phyloP scores from a whole-genome alignment of 2,888 invertebrate genomes.

The Nomada ruficornis region DNA sequence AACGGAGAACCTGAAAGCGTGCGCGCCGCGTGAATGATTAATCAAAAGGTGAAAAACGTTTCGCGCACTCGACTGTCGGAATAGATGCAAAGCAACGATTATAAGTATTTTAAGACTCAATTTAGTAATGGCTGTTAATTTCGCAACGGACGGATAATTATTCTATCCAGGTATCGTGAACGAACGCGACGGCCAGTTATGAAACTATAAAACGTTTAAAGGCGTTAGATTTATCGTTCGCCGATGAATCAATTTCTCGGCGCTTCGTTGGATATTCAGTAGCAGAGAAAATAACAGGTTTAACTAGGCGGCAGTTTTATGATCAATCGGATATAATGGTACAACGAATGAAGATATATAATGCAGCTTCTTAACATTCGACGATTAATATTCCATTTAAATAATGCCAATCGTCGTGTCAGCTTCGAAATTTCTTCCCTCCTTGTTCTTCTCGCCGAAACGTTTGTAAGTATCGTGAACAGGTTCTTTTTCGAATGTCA shows the following conservation, averaged over 20 bases:
- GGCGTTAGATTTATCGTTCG: not conserved
- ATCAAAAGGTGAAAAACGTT: too few relatives aligned
- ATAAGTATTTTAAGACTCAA: not conserved
- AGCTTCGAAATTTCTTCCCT: too few relatives aligned
- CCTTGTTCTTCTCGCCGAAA: too few relatives aligned
- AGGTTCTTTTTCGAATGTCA: not conserved
- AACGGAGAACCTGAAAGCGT: too few relatives aligned
- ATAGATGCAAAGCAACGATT: not conserved
- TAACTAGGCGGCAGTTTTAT: not conserved
- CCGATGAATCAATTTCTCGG: slow-evolving; percentile 16
- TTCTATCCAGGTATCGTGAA: not conserved
- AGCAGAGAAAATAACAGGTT: not conserved
- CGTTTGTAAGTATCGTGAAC: not conserved
- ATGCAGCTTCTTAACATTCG: not conserved
- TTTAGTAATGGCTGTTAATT: not conserved
- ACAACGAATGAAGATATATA: not conserved
- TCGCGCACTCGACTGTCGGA: not conserved
- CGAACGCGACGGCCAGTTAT: not conserved
- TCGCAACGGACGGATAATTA: not conserved
- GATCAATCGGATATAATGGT: slow-evolving; percentile 1
- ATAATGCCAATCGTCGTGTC: too few relatives aligned
- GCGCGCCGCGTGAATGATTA: too few relatives aligned
- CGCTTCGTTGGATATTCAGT: slow-evolving; percentile 16
- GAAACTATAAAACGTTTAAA: slow-evolving; percentile 9
- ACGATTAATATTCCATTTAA: too few relatives aligned